These are phyloP conservation scores for Eurystomus gularis DNA, from an alignment of 2,113 vertebrate genomes.

Conservation along the genomic window DNA sequence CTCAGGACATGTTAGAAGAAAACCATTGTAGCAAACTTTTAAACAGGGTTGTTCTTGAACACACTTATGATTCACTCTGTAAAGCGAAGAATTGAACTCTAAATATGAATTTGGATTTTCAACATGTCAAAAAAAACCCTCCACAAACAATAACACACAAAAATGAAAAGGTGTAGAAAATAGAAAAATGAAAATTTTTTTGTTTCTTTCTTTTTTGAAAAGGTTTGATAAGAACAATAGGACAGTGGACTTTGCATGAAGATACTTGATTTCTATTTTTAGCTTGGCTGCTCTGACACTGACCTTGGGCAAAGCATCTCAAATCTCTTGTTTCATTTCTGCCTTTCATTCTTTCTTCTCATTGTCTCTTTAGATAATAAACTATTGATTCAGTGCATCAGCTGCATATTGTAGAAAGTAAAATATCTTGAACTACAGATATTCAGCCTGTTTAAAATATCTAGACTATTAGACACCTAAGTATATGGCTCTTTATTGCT, in stretches of 20 bases:
- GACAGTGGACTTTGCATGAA: not conserved
- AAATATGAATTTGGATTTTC: not conserved
- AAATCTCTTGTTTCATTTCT: not conserved
- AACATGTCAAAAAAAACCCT: not conserved
- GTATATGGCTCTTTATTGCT: not conserved
- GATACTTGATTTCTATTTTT: not conserved
- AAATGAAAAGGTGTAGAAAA: not conserved
- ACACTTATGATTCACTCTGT: not conserved
- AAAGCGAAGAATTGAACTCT: not conserved
- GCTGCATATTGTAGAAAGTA: not conserved
- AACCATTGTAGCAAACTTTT: not conserved
- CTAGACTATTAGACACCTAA: not conserved
- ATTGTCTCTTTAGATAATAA: not conserved
- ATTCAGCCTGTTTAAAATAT: not conserved
- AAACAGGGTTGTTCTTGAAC: not conserved
- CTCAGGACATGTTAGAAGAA: not conserved
- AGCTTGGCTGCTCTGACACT: not conserved
- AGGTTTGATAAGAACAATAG: not conserved
- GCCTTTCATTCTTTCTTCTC: not conserved
- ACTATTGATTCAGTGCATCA: not conserved
- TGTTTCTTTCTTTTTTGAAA: not conserved
- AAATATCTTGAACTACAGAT: not conserved
- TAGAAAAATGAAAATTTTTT: not conserved
- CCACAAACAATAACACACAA: not conserved
- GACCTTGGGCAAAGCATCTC: not conserved